Conservation (phyloP, 2,113 vertebrate species). For the Atrichornis clamosus region DNA sequence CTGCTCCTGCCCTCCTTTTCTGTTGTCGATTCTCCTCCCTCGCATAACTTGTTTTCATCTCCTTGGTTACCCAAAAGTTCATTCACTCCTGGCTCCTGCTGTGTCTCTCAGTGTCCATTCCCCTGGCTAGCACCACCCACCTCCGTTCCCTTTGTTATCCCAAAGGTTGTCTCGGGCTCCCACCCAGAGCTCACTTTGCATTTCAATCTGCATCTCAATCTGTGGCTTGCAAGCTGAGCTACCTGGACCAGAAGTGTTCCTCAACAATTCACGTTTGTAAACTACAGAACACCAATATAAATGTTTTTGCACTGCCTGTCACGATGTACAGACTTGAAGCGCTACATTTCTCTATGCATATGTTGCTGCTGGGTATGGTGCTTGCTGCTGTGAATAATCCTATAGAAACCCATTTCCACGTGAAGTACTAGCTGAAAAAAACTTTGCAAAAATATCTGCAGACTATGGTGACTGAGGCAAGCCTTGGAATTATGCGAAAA, state of each 20-base stretch:
- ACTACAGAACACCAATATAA: neutral
- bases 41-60: no score
- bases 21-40: rapidly evolving
- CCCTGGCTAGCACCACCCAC: neutral
- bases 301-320: neutral
- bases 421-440: neutral
- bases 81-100: neutral
- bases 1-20: neutral
- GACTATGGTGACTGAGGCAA: neutral
- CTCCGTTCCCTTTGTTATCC: neutral
- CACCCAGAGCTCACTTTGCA: neutral
- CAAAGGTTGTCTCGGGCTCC: rapidly evolving
- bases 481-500: neutral
- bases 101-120: neutral
- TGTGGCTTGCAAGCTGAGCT: neutral
- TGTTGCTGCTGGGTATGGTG: neutral
- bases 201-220: neutral
- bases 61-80: neutral
- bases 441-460: neutral
- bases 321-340: neutral
- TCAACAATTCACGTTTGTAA: neutral
- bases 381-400: neutral
- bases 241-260: neutral
- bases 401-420: neutral
- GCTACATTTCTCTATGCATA: neutral